phyloP scores from a whole-genome alignment of 2,888 invertebrate genomes.

The Cryptocephalus primarius region DNA sequence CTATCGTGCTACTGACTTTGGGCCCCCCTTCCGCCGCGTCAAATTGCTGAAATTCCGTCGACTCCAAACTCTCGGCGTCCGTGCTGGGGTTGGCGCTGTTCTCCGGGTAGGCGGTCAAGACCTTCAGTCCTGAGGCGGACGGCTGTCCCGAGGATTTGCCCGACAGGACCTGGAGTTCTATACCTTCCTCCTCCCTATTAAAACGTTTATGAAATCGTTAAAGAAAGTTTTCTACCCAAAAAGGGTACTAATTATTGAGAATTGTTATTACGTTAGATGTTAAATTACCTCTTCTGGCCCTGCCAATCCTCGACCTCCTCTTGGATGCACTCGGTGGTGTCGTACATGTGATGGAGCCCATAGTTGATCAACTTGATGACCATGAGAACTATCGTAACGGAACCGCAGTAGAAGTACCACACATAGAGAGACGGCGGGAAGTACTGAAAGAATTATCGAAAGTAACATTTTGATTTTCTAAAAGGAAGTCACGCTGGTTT shows the following conservation, averaged over 20 bases:
- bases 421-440: constrained; percentile 71
- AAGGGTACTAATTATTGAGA: too few relatives aligned
- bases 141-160: constrained; percentile 17
- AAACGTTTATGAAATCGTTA: constrained; percentile 4
- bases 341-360: constrained; percentile 86
- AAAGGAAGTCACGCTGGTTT: too few relatives aligned
- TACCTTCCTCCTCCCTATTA: constrained; percentile 64
- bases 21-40: constrained; percentile 19
- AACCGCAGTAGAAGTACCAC: constrained; percentile 78
- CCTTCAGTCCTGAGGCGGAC: constrained; percentile 13
- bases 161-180: constrained; percentile 67
- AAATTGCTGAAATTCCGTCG: constrained; percentile 30
- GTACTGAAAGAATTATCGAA: constrained; percentile 50
- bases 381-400: constrained; percentile 71
- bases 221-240: too few relatives aligned
- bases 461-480: too few relatives aligned
- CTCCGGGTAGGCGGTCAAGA: constrained; percentile 21
- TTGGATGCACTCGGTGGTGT: constrained; percentile 75
- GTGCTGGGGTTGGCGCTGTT: constrained; percentile 22
- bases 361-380: constrained; percentile 80
- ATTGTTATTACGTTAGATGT: too few relatives aligned
- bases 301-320: constrained; percentile 32
- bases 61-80: constrained; percentile 37
- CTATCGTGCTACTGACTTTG: constrained; percentile 32
- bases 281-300: constrained; percentile 36